phyloP scores from a whole-genome alignment of 2,113 vertebrate species.

The Bubo scandiacus region DNA sequence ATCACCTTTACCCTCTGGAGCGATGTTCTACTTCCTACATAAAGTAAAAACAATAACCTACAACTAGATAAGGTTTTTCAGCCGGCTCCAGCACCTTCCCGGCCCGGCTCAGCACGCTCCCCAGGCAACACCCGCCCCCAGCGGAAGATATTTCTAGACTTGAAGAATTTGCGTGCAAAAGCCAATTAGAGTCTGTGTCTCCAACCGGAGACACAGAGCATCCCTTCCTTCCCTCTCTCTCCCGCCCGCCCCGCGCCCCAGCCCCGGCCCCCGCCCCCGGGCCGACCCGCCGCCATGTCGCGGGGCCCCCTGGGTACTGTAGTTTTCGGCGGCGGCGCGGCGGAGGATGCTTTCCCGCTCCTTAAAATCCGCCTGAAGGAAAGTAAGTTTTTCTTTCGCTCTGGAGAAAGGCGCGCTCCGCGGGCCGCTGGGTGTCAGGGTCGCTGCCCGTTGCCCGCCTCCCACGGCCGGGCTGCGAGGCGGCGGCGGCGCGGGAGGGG shows the following conservation, averaged over 20 bases:
- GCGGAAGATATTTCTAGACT: neutral
- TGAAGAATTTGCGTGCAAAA: neutral
- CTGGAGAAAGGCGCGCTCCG: too few species aligned
- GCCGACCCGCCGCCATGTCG: neutral
- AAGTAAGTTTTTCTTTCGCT: conserved; percentile 20
- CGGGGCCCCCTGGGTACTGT: neutral
- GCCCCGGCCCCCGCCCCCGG: neutral
- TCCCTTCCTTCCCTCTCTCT: too few species aligned
- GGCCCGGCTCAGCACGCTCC: neutral
- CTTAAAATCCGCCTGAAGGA: neutral
- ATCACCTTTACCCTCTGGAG: neutral
- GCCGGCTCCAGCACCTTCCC: too few species aligned
- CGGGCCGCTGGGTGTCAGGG: neutral
- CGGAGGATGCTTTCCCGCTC: neutral
- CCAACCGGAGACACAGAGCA: fast-evolving
- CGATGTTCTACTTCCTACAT: neutral
- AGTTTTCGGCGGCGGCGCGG: neutral
- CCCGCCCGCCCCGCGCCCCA: neutral
- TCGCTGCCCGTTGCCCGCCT: neutral
- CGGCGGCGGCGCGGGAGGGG: neutral
- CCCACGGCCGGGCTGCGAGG: neutral
- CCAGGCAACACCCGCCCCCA: neutral
- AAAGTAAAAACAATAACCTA: neutral
- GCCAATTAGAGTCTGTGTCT: fast-evolving
- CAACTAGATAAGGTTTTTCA: fast-evolving